Conservation (phyloP, 2,888 invertebrate genomes). For the Schrankia costaestrigalis region DNA sequence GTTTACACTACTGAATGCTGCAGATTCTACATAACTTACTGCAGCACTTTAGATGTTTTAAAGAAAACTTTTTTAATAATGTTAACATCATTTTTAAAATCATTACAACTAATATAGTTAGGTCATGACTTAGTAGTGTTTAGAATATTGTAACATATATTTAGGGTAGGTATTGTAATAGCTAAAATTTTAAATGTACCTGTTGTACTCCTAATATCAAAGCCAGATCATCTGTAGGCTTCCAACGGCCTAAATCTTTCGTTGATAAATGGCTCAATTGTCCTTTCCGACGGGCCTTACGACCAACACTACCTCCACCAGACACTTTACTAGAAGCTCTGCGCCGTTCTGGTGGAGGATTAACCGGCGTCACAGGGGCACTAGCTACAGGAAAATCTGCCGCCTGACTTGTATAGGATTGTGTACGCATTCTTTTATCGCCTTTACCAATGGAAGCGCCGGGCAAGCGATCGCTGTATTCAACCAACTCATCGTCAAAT, state of each 20-base stretch:
- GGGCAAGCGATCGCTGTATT: slow-evolving; percentile 89
- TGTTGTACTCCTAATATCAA: slow-evolving; percentile 96
- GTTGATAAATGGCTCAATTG: slow-evolving; percentile 86
- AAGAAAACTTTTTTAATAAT: too few relatives aligned
- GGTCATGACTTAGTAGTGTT: too few relatives aligned
- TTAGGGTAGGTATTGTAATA: too few relatives aligned
- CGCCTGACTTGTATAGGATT: slow-evolving; percentile 75
- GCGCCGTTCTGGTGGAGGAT: slow-evolving; percentile 51
- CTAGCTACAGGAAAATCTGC: slow-evolving; percentile 63
- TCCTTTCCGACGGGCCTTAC: slow-evolving; percentile 81
- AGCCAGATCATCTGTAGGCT: slow-evolving; percentile 97
- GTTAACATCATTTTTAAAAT: too few relatives aligned
- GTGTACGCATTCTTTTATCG: slow-evolving; percentile 71
- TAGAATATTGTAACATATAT: too few relatives aligned
- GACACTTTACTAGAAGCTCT: slow-evolving; percentile 66
- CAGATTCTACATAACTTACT: too few relatives aligned
- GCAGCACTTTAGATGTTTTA: too few relatives aligned
- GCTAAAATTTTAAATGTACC: slow-evolving; percentile 56
- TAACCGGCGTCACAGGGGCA: slow-evolving; percentile 44
- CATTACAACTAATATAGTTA: too few relatives aligned
- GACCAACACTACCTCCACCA: slow-evolving; percentile 57
- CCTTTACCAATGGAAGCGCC: slow-evolving; percentile 75
- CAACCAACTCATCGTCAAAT: slow-evolving; percentile 98
- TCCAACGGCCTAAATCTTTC: slow-evolving; percentile 96
- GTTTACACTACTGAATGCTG: too few relatives aligned